Conservation (phyloP, 2,113 vertebrate species). For the Otis tarda region DNA sequence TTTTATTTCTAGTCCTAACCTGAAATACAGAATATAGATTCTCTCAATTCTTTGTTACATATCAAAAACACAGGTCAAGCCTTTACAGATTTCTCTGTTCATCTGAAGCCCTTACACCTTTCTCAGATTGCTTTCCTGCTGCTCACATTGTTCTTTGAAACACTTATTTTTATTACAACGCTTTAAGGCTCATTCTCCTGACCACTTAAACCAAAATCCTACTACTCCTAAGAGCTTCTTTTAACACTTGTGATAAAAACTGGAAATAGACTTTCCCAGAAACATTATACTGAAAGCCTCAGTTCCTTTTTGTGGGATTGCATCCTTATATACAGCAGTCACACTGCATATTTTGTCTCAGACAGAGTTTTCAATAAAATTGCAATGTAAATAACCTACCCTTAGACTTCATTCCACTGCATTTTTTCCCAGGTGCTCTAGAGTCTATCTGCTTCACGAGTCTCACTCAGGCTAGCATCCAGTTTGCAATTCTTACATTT, state of each 20-base stretch:
- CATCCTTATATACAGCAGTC: not conserved
- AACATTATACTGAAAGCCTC: not conserved
- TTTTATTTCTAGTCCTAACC: not conserved
- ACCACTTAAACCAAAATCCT: conserved; percentile 9
- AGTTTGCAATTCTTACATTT: not conserved
- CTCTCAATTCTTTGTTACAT: not conserved
- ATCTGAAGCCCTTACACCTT: not conserved
- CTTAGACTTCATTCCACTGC: not conserved
- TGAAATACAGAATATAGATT: not conserved
- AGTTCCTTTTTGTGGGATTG: not conserved
- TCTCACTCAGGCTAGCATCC: not conserved
- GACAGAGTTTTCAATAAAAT: not conserved
- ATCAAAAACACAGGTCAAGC: not conserved
- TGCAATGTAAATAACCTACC: not conserved
- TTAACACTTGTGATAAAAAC: not conserved
- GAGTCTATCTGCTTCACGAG: not conserved
- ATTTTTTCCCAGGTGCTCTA: not conserved
- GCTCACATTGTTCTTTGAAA: not conserved
- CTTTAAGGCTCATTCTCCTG: not conserved
- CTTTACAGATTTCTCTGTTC: not conserved
- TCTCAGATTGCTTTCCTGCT: not conserved
- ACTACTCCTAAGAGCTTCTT: not conserved
- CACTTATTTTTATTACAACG: not conserved
- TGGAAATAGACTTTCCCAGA: conserved; percentile 10
- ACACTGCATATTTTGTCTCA: not conserved